A percentile compares a stretch with the other conserved stretches of the same genome.
phyloP scores from a whole-genome alignment of 2,113 vertebrate genomes.

The Xenopus borealis region DNA sequence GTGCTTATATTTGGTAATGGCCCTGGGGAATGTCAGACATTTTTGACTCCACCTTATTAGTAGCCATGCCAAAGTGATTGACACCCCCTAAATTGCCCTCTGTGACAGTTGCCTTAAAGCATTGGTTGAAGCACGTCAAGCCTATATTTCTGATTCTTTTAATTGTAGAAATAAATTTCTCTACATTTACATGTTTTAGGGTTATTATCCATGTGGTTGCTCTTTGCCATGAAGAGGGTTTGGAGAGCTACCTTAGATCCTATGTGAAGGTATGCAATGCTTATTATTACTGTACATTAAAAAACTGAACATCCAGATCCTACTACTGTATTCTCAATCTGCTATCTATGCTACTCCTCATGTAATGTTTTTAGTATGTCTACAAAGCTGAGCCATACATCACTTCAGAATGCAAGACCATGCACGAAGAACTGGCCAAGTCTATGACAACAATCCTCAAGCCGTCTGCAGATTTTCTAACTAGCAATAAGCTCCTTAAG shows the following conservation, averaged over 20 bases:
- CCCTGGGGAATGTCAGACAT: too few species aligned
- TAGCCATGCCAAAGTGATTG: too few species aligned
- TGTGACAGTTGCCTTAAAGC: too few species aligned
- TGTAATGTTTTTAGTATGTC: conserved; percentile 72
- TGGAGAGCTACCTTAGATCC: conserved; percentile 92
- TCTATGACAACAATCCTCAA: conserved; percentile 96
- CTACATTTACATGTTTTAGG: conserved; percentile 60
- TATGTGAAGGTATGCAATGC: conserved; percentile 86
- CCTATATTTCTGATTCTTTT: too few species aligned
- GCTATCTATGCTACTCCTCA: not conserved
- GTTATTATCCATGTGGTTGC: conserved; percentile 96
- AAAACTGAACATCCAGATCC: not conserved
- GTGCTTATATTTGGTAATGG: too few species aligned
- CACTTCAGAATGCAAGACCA: conserved; percentile 75
- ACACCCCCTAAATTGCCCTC: too few species aligned
- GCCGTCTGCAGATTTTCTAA: conserved; percentile 96
- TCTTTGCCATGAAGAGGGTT: conserved; percentile 94
- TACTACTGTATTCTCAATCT: conserved; percentile 2
- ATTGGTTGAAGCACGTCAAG: too few species aligned
- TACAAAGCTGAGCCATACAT: conserved; percentile 88
- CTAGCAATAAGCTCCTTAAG: conserved; percentile 97
- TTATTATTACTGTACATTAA: conserved; percentile 30
- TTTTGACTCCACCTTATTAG: too few species aligned
- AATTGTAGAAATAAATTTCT: too few species aligned
- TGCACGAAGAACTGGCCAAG: conserved; percentile 93